phyloP scores from a whole-genome alignment of 2,113 vertebrate genomes.

The Hoplias malabaricus region DNA sequence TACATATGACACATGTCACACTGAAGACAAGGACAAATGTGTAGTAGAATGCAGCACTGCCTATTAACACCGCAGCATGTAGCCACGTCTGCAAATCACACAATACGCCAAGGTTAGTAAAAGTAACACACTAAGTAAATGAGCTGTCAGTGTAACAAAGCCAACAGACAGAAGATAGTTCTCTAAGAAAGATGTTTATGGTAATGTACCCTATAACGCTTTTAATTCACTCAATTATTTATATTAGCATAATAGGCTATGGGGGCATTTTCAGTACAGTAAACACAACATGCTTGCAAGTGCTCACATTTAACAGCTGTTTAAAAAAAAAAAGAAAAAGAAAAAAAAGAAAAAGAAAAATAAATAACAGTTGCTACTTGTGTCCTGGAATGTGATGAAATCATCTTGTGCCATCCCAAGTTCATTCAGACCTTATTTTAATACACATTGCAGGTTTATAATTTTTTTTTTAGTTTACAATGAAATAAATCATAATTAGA shows the following conservation, averaged over 20 bases:
- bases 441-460: too few relatives aligned
- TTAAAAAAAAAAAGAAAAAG: background rate
- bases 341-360: too few relatives aligned
- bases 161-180: background rate
- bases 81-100: conserved; percentile 83
- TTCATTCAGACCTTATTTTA: too few relatives aligned
- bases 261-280: too few relatives aligned
- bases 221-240: background rate
- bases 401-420: too few relatives aligned
- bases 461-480: too few relatives aligned
- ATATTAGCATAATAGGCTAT: too few relatives aligned
- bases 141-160: background rate
- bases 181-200: background rate
- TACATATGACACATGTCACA: conserved; percentile 78
- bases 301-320: background rate
- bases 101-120: background rate
- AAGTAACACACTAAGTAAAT: background rate
- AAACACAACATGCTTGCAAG: too few relatives aligned
- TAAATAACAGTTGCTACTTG: too few relatives aligned
- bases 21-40: conserved; percentile 78
- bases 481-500: too few relatives aligned
- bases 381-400: too few relatives aligned
- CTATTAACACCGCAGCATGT: conserved; percentile 69
- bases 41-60: conserved; percentile 80
- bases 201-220: background rate